These are phyloP conservation scores for Hydractinia symbiolongicarpus DNA, from an alignment of 30 jellyfish, hydroid and myxozoan species.

Conservation along the genomic window DNA sequence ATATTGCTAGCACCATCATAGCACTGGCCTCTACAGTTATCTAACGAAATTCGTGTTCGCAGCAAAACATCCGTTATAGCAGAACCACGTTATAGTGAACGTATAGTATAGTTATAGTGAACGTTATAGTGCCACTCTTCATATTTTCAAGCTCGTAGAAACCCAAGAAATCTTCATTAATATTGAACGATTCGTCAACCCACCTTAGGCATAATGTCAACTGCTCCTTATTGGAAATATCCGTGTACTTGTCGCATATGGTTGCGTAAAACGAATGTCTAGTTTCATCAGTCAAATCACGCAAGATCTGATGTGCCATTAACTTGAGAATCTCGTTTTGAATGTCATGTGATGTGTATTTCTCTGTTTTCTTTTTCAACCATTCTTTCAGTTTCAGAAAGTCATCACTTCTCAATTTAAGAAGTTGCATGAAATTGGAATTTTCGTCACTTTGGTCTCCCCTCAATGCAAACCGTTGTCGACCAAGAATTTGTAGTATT, in stretches of 20 bases:
- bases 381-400: constrained; percentile 26
- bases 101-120: too few relatives aligned
- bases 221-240: constrained; percentile 59
- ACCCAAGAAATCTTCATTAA: constrained; percentile 51
- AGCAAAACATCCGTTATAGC: constrained; percentile 43
- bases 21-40: constrained; percentile 53
- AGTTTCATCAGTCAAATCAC: constrained; percentile 26
- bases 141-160: constrained; percentile 38
- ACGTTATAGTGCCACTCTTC: constrained; percentile 38
- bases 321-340: constrained; percentile 59
- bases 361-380: constrained; percentile 15
- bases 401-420: constrained; percentile 33
- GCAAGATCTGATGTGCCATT: constrained; percentile 42
- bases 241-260: constrained; percentile 70
- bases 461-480: constrained; percentile 40
- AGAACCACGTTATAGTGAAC: too few relatives aligned
- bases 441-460: constrained; percentile 37
- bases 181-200: constrained; percentile 31
- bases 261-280: constrained; percentile 43
- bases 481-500: constrained; percentile 34
- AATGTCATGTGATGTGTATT: constrained; percentile 36
- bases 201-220: constrained; percentile 40
- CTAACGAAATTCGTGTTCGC: constrained; percentile 52
- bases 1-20: constrained; percentile 56
- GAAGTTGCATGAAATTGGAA: constrained; percentile 41